phyloP scores from a whole-genome alignment of 2,113 vertebrate species.

The Lethenteron reissneri region DNA sequence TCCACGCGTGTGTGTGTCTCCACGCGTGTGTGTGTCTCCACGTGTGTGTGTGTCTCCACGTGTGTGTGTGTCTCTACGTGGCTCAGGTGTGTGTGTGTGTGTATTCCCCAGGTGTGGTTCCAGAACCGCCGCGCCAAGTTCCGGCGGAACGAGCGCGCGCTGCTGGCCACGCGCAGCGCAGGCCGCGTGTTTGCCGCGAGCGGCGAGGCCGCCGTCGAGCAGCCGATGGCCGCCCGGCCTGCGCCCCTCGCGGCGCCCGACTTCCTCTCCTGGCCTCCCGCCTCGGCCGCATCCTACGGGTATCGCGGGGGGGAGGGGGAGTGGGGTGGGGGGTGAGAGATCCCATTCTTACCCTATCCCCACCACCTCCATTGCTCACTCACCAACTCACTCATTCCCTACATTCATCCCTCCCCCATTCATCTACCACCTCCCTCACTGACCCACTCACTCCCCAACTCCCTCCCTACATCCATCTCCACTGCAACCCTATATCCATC shows the following conservation, averaged over 20 bases:
- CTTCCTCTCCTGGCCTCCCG: slow-evolving; percentile 82
- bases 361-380: not conserved
- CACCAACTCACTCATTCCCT: not conserved
- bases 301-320: slow-evolving; percentile 13
- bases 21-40: no score
- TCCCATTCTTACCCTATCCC: slow-evolving; percentile 1
- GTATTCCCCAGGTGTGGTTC: slow-evolving; percentile 60
- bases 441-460: slow-evolving; percentile 12
- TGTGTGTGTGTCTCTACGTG: no score
- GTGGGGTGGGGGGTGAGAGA: slow-evolving; percentile 7
- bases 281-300: slow-evolving; percentile 80
- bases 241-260: slow-evolving; percentile 70
- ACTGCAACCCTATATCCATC: not conserved
- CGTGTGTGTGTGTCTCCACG: no score
- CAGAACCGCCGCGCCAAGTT: slow-evolving; percentile 95
- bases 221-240: slow-evolving; percentile 81
- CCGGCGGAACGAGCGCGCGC: slow-evolving; percentile 72
- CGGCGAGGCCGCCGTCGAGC: slow-evolving; percentile 78
- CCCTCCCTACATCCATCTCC: slow-evolving; percentile 1
- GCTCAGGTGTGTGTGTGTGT: no score
- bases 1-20: no score
- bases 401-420: not conserved
- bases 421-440: no score
- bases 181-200: slow-evolving; percentile 90
- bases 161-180: slow-evolving; percentile 94